Evolutionary conservation across 1,140 invertebrate genomes (phyloP), one percentile per base, ranked within the genome.

Genomic region (Dinoponera quadriceps): DNA sequence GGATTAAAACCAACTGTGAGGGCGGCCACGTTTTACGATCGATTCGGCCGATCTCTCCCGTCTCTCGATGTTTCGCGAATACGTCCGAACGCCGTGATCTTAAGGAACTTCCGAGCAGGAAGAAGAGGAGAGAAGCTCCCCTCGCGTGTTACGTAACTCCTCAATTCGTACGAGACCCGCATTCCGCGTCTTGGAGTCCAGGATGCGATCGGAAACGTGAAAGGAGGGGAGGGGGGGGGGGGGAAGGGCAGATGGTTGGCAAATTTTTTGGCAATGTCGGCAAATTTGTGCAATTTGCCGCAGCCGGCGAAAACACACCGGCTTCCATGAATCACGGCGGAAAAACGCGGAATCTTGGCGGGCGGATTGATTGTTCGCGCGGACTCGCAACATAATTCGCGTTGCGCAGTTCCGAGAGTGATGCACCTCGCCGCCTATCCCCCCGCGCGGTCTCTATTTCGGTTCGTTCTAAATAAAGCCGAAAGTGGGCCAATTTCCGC

Each of bases 401-500:
- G 73, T 90, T 85, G 62, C 84, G 82, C 59, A 86, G 59, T 66
- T 44, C 51, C 20, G 25, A 49, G 27, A 75, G 27, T 88, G 87
- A 88, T 78, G 80, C 57, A 89, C 83, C 73, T 80, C 54, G 33
- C 3, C 27, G 57, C 48, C 84, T 80, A 71, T 83, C 77, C 66
- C 73, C 29, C 74, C 22, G 38, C 29, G 29, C 75, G 75, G 88
- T 87, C 63, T 84, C 88, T 91, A 91, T 91, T 92, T 91, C 85
- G 22, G 88, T 85, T 71, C 82, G 83, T n/a, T 88, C 91, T 92
- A 92, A 91, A 92, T 92, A 91, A 91, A 92, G 89, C 86, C 84
- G 88, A 86, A 91, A 86, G 87, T 87, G 86, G 86, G 88, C 90
- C 86, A 91, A 84, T 91, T 90, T 68, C 78, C 73, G 57, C n/a